phyloP scores from a whole-genome alignment of 2,113 vertebrate species.

The Blennius ocellaris region DNA sequence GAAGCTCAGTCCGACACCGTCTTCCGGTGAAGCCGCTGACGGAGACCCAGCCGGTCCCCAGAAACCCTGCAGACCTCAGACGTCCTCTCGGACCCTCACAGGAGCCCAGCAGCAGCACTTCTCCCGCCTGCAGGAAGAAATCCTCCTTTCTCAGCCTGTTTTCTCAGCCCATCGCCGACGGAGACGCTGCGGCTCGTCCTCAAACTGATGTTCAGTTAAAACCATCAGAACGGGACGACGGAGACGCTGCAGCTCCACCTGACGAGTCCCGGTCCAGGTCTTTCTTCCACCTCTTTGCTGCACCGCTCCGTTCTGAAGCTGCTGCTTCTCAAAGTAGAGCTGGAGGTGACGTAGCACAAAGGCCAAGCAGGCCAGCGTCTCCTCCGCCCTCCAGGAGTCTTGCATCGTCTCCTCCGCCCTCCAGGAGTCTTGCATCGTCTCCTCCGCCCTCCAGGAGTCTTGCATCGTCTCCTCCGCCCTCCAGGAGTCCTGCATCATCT shows the following conservation, averaged over 20 bases:
- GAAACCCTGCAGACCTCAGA: too few species aligned
- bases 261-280: neutral
- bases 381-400: too few species aligned
- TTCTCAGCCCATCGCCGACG: slow-evolving; percentile 77
- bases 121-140: too few species aligned
- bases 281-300: slow-evolving; percentile 54
- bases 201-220: slow-evolving; percentile 68
- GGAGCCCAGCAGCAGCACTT: neutral
- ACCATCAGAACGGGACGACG: neutral
- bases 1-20: too few species aligned
- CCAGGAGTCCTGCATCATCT: too few species aligned
- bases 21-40: too few species aligned
- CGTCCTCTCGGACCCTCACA: neutral
- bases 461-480: too few species aligned
- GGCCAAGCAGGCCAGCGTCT: neutral
- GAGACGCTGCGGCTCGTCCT: slow-evolving; percentile 50
- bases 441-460: too few species aligned
- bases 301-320: slow-evolving; percentile 22
- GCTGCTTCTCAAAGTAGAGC: neutral
- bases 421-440: too few species aligned
- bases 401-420: too few species aligned
- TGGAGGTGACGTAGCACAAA: neutral
- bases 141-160: slow-evolving; percentile 64
- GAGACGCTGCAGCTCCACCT: neutral
- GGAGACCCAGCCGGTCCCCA: too few species aligned